Base-by-base conservation (phyloP, 1,140 invertebrate species). In the Anastatus disparis region DNA sequence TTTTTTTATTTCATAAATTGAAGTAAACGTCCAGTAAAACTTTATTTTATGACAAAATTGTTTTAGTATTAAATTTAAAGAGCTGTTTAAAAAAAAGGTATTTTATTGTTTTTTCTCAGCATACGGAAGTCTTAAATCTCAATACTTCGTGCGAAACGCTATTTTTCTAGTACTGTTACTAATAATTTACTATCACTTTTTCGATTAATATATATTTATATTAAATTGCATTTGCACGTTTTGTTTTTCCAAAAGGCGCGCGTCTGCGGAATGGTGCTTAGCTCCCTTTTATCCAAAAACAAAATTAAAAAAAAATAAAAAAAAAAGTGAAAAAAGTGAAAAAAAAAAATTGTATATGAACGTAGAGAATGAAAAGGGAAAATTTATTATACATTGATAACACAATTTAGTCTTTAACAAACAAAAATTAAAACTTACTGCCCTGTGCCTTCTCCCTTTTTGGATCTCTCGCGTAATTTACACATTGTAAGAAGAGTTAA, bases 361-460 rank as follows among this genome's bases (percentile, higher is more conserved):
- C 31, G 20, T 31, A 70, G 40, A 15, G 63, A 74, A 42, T 59
- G 35, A 71, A 64, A 58, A 67, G 64, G 64, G 61, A 68, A n/a
- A 68, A n/a, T 24, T n/a, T n/a, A n/a, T 17, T 35, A 50, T 53
- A 29, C 13, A 42, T 42, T 53, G 20, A 58, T 50, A 13, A 64
- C 40, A n/a, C n/a, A 26, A 8, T 35, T 9, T 40, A 44, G 15
- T n/a, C 15, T 15, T 44, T 15, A 48, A 38, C 35, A 7, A 64
- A 26, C 50, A 38, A 9, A 31, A 29, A 10, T 22, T 6, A 58
- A 29, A 48, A 76, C 63, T 73, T 73, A 80, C 71, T 82, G 74
- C 74, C 75, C 70, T 72, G 82, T 83, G 82, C 81, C 82, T 85
- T 84, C 74, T 78, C 78, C 75, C 72, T 73, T 76, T 75, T 75